Evolutionary conservation across 2,888 invertebrate genomes (phyloP).

Genomic region (Drosophila aldrichi): DNA sequence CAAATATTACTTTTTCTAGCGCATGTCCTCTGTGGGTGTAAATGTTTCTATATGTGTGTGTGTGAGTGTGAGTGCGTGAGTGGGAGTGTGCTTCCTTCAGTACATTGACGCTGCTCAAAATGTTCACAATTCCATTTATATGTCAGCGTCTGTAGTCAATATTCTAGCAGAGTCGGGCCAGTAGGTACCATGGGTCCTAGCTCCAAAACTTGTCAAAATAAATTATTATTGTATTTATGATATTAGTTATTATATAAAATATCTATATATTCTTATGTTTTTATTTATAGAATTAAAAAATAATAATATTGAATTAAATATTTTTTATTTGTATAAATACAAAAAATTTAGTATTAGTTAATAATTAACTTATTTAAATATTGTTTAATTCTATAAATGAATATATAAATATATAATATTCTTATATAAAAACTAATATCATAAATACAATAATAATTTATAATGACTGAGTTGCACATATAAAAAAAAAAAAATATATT

Average conservation of each 20-base stretch:
- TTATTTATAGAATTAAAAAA: too few relatives aligned
- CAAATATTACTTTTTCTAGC: conserved; percentile 69
- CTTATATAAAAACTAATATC: too few relatives aligned
- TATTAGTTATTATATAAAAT: not conserved
- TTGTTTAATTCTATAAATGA: too few relatives aligned
- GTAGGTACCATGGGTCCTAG: not conserved
- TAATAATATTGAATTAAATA: too few relatives aligned
- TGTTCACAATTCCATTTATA: conserved; percentile 39
- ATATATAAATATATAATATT: too few relatives aligned
- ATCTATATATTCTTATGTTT: not conserved
- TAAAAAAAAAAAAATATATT: too few relatives aligned
- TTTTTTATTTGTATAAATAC: too few relatives aligned
- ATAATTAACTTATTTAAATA: too few relatives aligned
- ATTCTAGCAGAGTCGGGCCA: not conserved
- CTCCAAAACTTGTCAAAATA: not conserved
- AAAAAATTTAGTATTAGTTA: too few relatives aligned
- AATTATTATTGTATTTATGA: not conserved
- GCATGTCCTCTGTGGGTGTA: conserved; percentile 10
- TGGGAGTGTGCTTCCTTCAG: conserved; percentile 12
- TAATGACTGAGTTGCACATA: too few relatives aligned
- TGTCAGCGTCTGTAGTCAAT: conserved; percentile 25
- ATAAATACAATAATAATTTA: too few relatives aligned
- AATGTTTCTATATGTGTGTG: conserved; percentile 12
- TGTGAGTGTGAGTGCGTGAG: conserved; percentile 17
- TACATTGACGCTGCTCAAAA: conserved; percentile 23